A percentile compares a stretch with the other conserved stretches of the same genome.
These are phyloP conservation scores for Nymphalis io DNA, from an alignment of 1,140 invertebrate species.

Conservation along the genomic window DNA sequence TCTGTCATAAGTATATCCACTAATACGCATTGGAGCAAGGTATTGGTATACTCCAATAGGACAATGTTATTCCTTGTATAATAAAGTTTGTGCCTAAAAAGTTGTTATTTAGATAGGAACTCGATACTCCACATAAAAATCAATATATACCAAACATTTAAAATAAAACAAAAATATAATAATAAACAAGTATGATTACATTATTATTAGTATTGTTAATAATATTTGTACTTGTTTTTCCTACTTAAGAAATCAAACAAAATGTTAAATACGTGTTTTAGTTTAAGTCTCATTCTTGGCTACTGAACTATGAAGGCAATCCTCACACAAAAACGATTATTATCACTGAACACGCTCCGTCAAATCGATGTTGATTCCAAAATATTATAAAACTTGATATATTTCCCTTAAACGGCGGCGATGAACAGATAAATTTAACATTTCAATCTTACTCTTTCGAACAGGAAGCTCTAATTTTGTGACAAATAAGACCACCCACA, in stretches of 20 bases:
- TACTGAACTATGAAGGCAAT: conserved; percentile 62
- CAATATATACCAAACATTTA: too few relatives aligned
- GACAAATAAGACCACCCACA: conserved; percentile 41
- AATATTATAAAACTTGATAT: conserved; percentile 68
- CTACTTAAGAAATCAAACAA: background rate
- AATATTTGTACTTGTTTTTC: background rate
- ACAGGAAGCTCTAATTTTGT: conserved; percentile 31
- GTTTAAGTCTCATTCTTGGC: conserved; percentile 23
- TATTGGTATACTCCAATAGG: too few relatives aligned
- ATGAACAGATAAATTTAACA: conserved; percentile 64
- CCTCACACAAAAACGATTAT: conserved; percentile 62
- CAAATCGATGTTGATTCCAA: conserved; percentile 59
- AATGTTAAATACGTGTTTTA: background rate
- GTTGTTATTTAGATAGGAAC: too few relatives aligned
- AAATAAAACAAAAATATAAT: too few relatives aligned
- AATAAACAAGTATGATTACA: too few relatives aligned
- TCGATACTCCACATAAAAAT: too few relatives aligned
- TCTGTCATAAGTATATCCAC: too few relatives aligned
- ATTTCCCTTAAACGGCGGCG: conserved; percentile 56
- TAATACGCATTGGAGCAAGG: too few relatives aligned
- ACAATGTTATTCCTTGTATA: too few relatives aligned
- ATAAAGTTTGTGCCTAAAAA: too few relatives aligned
- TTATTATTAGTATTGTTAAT: too few relatives aligned
- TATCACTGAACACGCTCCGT: conserved; percentile 70
- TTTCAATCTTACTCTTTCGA: conserved; percentile 33